Conservation (phyloP, 1,140 invertebrate genomes). For the Drosophila pseudoobscura region DNA sequence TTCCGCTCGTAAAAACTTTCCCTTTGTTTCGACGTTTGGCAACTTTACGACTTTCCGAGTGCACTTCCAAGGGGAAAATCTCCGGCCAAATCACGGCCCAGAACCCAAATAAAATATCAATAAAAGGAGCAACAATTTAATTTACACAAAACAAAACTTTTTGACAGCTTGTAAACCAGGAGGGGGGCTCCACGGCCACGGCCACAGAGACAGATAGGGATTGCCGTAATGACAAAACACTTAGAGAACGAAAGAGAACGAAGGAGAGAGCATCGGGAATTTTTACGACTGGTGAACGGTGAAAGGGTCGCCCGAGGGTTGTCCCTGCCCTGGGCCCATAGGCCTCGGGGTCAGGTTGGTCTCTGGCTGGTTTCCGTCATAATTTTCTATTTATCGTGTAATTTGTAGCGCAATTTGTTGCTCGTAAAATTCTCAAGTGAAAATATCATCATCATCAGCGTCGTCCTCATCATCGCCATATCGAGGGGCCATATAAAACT, state of each 20-base stretch:
- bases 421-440: slow-evolving; percentile 76
- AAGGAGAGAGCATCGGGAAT: slow-evolving; percentile 42
- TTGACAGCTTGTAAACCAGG: slow-evolving; percentile 61
- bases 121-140: slow-evolving; percentile 80
- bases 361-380: slow-evolving; percentile 55
- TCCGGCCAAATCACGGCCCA: slow-evolving; percentile 53
- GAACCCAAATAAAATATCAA: slow-evolving; percentile 76
- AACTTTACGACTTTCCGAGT: slow-evolving; percentile 79
- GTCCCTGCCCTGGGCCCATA: background rate
- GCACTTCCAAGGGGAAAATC: slow-evolving; percentile 37
- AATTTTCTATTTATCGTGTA: slow-evolving; percentile 79
- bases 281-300: slow-evolving; percentile 67
- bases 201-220: background rate
- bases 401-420: slow-evolving; percentile 81
- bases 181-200: slow-evolving; percentile 1
- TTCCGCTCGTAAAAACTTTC: slow-evolving; percentile 77
- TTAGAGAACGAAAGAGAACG: slow-evolving; percentile 54
- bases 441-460: slow-evolving; percentile 61
- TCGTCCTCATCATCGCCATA: slow-evolving; percentile 52
- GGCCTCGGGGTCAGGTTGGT: slow-evolving; percentile 24
- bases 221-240: slow-evolving; percentile 69
- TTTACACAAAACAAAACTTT: slow-evolving; percentile 73
- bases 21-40: slow-evolving; percentile 66
- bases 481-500: slow-evolving; percentile 71
- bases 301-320: slow-evolving; percentile 53